Percentiles rank a stretch among this genome's conserved stretches.
These are phyloP conservation scores for Scaptomyza cyrtandrae DNA, from an alignment of 2,888 invertebrate species.

Conservation along the genomic window DNA sequence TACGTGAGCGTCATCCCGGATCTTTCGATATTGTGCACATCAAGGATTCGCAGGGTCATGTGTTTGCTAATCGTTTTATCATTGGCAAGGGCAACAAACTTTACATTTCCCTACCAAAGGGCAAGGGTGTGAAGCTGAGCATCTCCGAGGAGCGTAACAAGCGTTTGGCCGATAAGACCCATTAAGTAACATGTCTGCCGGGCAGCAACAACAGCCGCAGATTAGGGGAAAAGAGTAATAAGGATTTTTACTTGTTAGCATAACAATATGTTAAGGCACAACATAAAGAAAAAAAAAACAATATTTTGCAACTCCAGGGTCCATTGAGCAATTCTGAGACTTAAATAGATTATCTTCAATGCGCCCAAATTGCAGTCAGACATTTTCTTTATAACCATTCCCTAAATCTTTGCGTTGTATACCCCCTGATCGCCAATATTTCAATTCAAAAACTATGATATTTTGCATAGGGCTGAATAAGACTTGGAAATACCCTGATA, in stretches of 20 bases:
- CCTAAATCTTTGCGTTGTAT: too few species aligned
- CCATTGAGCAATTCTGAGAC: too few species aligned
- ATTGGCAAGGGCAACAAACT: conserved; percentile 99
- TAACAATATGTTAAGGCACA: conserved; percentile 74
- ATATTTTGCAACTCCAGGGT: too few species aligned
- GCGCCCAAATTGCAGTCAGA: too few species aligned
- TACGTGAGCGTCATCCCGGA: conserved; percentile 99
- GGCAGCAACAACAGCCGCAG: conserved; percentile 20
- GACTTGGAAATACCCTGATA: too few species aligned
- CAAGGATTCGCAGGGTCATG: conserved; percentile 98
- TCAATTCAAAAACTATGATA: too few species aligned
- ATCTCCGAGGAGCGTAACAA: conserved; percentile 99
- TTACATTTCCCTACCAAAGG: conserved; percentile 98
- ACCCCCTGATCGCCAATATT: too few species aligned
- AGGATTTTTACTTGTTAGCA: conserved; percentile 79
- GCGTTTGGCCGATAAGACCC: conserved; percentile 94
- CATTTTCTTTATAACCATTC: too few species aligned
- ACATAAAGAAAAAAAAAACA: conserved; percentile 59
- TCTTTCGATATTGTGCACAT: conserved; percentile 99
- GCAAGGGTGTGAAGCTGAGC: conserved; percentile 98
- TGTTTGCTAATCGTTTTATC: conserved; percentile 99
- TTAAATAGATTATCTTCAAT: too few species aligned
- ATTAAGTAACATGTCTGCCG: conserved; percentile 62
- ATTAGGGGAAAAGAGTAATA: conserved; percentile 56
- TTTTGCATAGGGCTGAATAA: too few species aligned